Base-by-base conservation (phyloP, 2,888 invertebrate species). In the Latrodectus elegans region DNA sequence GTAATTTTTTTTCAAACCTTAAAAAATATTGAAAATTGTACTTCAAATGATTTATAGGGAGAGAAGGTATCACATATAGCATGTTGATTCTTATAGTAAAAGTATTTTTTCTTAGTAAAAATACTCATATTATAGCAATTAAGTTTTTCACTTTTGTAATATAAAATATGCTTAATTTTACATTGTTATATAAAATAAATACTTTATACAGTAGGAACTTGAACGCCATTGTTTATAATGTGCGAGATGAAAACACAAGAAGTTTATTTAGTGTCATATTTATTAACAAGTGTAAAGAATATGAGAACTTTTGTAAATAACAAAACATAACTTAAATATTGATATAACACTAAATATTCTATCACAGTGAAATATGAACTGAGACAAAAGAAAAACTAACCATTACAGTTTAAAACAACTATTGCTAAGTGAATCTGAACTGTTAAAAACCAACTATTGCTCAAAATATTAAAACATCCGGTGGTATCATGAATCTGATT, bases 231-330 rank as follows among this genome's bases (percentile, higher is more conserved):
- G 38, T 38, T 38, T 38, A 38, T 22, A 1, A 22, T 38, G 4
- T 38, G 38, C 6, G 38, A 38, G 38, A 60, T 60, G 60, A 60
- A 60, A 60, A 12, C 55, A 55, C 55, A 8, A 11, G 6, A 10
- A 0, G n/a, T 60, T 15, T 60, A 15, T 60, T n/a, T 15, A 11
- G 12, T 60, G 11, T 51, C 49, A 68, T 68, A 75, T 83, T 76
- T 83, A 83, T 76, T 83, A 83, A 83, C 83, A 83, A 83, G 75
- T 83, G 76, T 83, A 83, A 70, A 83, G 4, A 22, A 38, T 70
- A 78, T 60, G 60, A 60, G 68, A 82, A 82, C 74, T 26, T 75
- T 82, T 82, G 75, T 82, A 82, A 65, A 82, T n/a, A 70, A 82
- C 51, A 52, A 68, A 78, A 77, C 64, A 76, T 68, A 26, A 55